Conservation (phyloP, 2,113 vertebrate genomes). For the Loxodonta africana region DNA sequence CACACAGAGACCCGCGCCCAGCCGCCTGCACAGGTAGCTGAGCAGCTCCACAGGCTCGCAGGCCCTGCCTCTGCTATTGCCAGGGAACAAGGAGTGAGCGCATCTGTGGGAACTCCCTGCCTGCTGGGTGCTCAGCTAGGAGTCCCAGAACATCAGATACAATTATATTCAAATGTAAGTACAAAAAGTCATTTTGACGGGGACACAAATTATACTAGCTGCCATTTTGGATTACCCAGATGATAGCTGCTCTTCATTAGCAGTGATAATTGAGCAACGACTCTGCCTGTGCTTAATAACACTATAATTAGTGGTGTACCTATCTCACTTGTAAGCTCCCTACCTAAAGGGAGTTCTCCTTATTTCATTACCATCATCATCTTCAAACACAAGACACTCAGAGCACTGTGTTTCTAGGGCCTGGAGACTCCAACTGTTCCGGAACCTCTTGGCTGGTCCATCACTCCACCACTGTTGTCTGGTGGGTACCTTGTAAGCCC, state of each 20-base stretch:
- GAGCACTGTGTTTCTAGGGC: neutral
- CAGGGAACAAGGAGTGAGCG: neutral
- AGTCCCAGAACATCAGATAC: conserved; percentile 61
- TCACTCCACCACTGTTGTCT: neutral
- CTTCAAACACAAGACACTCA: conserved; percentile 2
- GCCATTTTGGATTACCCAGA: conserved; percentile 52
- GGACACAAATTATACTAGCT: conserved; percentile 67
- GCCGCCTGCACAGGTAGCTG: rapidly evolving
- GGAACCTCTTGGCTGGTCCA: rapidly evolving
- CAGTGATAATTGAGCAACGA: conserved; percentile 41
- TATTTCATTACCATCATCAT: neutral
- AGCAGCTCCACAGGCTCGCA: neutral
- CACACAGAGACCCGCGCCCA: too few relatives aligned
- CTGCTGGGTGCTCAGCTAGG: conserved; percentile 21
- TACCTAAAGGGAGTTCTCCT: neutral
- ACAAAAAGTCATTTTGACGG: conserved; percentile 66
- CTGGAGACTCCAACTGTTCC: neutral
- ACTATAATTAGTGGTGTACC: conserved; percentile 33
- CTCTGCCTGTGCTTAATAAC: neutral
- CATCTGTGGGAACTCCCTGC: neutral
- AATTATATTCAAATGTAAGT: conserved; percentile 69
- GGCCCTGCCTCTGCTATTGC: neutral
- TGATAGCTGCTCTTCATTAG: conserved; percentile 58
- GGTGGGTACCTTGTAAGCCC: neutral
- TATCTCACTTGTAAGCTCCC: neutral